Evolutionary conservation across 2,888 invertebrate species (phyloP).

Genomic region (Sinodicranocentrus sp.): DNA sequence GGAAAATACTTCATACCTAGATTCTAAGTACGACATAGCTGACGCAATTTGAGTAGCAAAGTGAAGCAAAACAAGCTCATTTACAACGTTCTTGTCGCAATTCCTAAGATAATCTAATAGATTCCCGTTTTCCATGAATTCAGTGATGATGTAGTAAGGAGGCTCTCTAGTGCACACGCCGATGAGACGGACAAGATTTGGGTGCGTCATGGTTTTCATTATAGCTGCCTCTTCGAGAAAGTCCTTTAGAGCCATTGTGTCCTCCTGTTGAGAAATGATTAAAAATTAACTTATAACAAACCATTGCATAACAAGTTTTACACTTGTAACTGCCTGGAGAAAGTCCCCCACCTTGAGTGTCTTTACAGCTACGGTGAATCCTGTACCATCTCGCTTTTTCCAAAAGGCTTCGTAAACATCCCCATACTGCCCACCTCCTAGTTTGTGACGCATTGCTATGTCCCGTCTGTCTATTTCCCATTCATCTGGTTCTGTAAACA

Average conservation of each 20-base stretch:
- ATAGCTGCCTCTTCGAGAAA: conserved; percentile 99
- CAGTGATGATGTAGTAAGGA: conserved; percentile 99
- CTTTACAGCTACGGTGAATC: conserved; percentile 98
- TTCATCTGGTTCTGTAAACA: conserved; percentile 87
- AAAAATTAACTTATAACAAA: too few relatives aligned
- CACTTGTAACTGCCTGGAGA: too few relatives aligned
- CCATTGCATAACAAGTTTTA: too few relatives aligned
- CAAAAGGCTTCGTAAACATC: conserved; percentile 88
- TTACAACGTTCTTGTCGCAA: conserved; percentile 90
- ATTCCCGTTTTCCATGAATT: conserved; percentile 99
- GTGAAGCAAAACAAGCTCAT: conserved; percentile 97
- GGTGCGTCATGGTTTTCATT: conserved; percentile 99
- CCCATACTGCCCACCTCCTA: conserved; percentile 91
- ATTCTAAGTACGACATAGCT: conserved; percentile 97
- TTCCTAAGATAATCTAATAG: conserved; percentile 96
- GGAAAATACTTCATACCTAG: too few relatives aligned
- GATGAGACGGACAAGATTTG: conserved; percentile 97
- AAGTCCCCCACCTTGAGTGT: conserved; percentile 87
- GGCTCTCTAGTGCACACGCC: conserved; percentile 99
- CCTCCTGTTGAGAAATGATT: conserved; percentile 83
- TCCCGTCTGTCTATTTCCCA: conserved; percentile 99
- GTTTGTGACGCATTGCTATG: conserved; percentile 98
- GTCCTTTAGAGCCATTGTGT: conserved; percentile 99
- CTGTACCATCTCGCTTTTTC: conserved; percentile 84
- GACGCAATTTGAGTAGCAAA: conserved; percentile 99